Percentiles rank a stretch among this genome's conserved stretches.
Evolutionary conservation across 2,113 vertebrate species (phyloP).

Genomic region (Tragelaphus scriptus): DNA sequence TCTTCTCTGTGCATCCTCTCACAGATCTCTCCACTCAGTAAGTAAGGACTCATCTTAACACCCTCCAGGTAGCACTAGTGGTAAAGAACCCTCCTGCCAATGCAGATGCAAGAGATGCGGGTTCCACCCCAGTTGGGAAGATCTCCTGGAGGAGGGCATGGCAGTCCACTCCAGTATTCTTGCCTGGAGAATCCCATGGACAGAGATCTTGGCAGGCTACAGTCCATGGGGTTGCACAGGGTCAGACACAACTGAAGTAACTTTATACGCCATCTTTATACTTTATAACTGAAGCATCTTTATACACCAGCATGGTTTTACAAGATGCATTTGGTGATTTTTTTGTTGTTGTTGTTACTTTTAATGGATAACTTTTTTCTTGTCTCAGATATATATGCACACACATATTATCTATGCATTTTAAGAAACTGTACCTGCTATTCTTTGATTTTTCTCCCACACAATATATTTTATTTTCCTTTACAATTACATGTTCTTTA

Average conservation of each 20-base stretch:
- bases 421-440: neutral
- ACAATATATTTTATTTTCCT: neutral
- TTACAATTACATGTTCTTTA: neutral
- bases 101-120: neutral
- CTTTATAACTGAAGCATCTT: neutral
- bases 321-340: neutral
- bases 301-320: neutral
- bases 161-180: neutral
- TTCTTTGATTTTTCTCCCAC: neutral
- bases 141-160: neutral
- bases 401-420: neutral
- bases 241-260: neutral
- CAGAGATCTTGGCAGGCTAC: neutral
- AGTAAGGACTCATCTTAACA: neutral
- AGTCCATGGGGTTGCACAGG: neutral
- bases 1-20: neutral
- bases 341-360: neutral
- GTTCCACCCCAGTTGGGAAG: neutral
- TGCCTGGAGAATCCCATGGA: neutral
- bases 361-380: neutral
- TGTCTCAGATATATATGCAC: neutral
- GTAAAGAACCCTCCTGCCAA: neutral
- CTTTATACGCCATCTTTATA: neutral
- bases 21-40: neutral
- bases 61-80: neutral